Evolutionary conservation across 2,888 invertebrate genomes (phyloP), one percentile per base, ranked within the genome.

Genomic region (Synanthedon vespiformis): DNA sequence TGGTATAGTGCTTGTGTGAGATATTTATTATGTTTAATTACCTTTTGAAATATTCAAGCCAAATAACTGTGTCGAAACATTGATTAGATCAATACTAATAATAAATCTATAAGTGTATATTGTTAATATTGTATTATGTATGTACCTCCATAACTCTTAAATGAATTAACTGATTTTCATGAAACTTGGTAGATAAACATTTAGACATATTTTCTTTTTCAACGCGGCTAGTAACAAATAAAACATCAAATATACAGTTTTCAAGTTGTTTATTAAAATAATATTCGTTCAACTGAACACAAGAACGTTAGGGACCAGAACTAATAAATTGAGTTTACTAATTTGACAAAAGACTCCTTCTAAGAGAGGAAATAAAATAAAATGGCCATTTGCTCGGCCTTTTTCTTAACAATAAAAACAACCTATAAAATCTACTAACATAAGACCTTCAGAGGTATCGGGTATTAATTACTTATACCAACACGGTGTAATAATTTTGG

Each of bases 271-370:
- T 87, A 87, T 86, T 87, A 86, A 86, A 86, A 86, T 86, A 85
- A 86, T 86, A 87, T 84, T 86, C 81, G 85, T 86, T 81, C 84
- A 82, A 80, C 80, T 84, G 87, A 87, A 86, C 86, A 86, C 85
- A 86, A 83, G 82, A 80, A 34, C 34, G 34, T 34, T 69, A 80
- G 68, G 81, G 80, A 76, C 73, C 85, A 79, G 85, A 82, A 80
- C 82, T 84, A 84, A 80, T 74, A 80, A 22, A 80, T 74, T 82
- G 82, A 82, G 81, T 83, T 81, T 70, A 69, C 80, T 83, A 85
- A 80, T 79, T 83, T 84, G 81, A 77, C 80, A 84, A 74, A 34
- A 34, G 34, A 34, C 57, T 75, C 72, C 74, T 69, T 72, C 74
- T 80, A 77, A 70, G 68, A 70, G 75, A 75, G 73, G 73, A 70